Evolutionary conservation across 2,888 invertebrate species (phyloP).

Genomic region (Heterodera filipjevi): DNA sequence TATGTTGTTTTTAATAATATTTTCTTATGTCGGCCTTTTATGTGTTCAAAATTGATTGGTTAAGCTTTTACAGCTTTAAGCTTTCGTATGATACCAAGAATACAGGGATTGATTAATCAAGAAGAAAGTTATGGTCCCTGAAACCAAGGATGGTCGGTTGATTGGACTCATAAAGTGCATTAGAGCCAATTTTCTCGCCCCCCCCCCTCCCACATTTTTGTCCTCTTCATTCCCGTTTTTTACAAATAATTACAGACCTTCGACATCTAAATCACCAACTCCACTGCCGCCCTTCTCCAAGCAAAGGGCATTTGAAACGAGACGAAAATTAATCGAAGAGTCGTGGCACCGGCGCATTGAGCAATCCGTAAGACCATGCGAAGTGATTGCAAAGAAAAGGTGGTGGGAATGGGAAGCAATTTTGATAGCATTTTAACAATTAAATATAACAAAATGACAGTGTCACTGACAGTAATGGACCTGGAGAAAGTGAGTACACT

Average conservation of each 20-base stretch:
- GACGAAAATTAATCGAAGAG: slow-evolving; percentile 23
- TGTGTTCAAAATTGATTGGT: no score
- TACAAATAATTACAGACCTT: neutral
- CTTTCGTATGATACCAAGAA: no score
- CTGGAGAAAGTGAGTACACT: slow-evolving; percentile 14
- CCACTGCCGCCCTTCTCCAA: slow-evolving; percentile 15
- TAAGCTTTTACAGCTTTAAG: no score
- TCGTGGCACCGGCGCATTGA: slow-evolving; percentile 29
- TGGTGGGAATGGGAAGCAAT: neutral
- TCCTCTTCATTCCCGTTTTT: neutral
- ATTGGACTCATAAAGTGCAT: no score
- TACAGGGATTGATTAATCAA: no score
- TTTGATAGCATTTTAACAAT: no score
- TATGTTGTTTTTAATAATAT: no score
- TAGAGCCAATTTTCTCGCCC: neutral
- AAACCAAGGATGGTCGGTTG: no score
- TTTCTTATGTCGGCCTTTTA: no score
- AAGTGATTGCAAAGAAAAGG: neutral
- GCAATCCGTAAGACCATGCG: slow-evolving; percentile 23
- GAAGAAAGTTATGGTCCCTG: no score
- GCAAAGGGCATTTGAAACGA: slow-evolving; percentile 20
- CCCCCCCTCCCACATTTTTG: neutral
- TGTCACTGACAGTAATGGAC: neutral
- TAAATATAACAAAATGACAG: neutral
- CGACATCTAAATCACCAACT: slow-evolving; percentile 1